These are phyloP conservation scores for Coreoperca whiteheadi DNA, from an alignment of 2,113 vertebrate genomes.

Conservation along the genomic window DNA sequence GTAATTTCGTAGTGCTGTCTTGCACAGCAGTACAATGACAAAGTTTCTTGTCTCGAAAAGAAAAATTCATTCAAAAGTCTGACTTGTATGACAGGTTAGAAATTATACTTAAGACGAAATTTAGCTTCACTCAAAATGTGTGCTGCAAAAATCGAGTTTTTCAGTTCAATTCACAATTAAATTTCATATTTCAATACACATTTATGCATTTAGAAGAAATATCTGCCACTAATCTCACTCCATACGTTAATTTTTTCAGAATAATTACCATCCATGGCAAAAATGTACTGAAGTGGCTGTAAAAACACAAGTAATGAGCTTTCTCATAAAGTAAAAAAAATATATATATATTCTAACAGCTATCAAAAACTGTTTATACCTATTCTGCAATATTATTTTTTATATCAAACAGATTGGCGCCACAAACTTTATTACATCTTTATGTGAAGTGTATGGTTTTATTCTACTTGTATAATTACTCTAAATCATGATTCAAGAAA, in stretches of 20 bases:
- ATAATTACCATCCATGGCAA: slow-evolving; percentile 14
- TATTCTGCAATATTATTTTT: slow-evolving; percentile 55
- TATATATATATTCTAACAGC: slow-evolving; percentile 11
- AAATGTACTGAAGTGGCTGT: slow-evolving; percentile 28
- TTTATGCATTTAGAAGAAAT: neutral
- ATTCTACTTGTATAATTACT: slow-evolving; percentile 49
- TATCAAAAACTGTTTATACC: slow-evolving; percentile 31
- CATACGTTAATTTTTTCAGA: slow-evolving; percentile 31
- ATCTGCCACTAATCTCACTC: neutral
- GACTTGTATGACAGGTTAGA: neutral
- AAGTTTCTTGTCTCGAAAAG: too few species aligned
- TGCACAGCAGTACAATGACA: too few species aligned
- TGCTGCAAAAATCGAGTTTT: neutral
- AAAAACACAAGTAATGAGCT: slow-evolving; percentile 52
- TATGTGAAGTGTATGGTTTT: slow-evolving; percentile 14
- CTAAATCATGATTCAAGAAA: slow-evolving; percentile 53
- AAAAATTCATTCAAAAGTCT: neutral
- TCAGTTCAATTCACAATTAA: neutral
- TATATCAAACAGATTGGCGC: slow-evolving; percentile 72
- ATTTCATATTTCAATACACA: neutral
- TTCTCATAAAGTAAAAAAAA: slow-evolving; percentile 40
- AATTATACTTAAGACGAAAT: neutral
- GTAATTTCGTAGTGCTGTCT: too few species aligned
- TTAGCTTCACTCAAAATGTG: neutral
- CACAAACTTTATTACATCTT: slow-evolving; percentile 58